Conservation (phyloP, 1,140 invertebrate genomes). For the Philotrypesis tridentata region DNA sequence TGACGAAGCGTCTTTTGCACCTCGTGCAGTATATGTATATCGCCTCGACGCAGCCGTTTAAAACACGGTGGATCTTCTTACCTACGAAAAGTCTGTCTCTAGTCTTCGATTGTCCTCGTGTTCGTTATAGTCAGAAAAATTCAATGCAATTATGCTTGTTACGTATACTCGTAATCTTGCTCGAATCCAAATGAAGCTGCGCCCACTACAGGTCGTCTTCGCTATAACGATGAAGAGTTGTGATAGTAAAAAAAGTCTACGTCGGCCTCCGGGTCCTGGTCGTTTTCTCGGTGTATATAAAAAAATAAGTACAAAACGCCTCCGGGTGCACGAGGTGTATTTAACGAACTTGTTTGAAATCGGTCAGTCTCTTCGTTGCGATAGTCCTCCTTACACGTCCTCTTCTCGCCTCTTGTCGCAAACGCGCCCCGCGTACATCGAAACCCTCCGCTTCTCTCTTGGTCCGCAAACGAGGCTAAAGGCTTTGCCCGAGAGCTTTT, state of each 20-base stretch:
- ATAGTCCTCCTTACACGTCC: background rate
- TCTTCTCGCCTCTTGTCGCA: background rate
- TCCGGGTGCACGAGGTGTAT: background rate
- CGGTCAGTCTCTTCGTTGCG: conserved; percentile 52
- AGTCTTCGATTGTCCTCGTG: too few species aligned
- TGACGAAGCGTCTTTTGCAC: too few species aligned
- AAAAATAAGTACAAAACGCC: background rate
- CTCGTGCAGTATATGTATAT: too few species aligned
- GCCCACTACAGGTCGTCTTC: too few species aligned
- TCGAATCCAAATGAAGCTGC: background rate
- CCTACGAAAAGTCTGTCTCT: too few species aligned
- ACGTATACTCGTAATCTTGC: too few species aligned
- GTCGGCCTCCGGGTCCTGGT: too few species aligned
- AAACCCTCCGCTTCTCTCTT: background rate
- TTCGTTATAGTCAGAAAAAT: too few species aligned
- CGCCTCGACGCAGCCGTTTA: too few species aligned
- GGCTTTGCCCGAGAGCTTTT: background rate
- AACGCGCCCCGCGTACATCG: background rate
- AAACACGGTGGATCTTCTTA: too few species aligned
- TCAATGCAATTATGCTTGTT: too few species aligned
- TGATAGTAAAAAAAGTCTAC: too few species aligned
- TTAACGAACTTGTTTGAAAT: conserved; percentile 29
- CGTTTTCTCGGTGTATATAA: conserved; percentile 1
- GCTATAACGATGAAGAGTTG: background rate
- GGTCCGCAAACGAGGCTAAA: background rate